Evolutionary conservation across 2,113 vertebrate species (phyloP), one percentile per base, ranked within the genome.

Genomic region (Forbesichthys papilliferus): DNA sequence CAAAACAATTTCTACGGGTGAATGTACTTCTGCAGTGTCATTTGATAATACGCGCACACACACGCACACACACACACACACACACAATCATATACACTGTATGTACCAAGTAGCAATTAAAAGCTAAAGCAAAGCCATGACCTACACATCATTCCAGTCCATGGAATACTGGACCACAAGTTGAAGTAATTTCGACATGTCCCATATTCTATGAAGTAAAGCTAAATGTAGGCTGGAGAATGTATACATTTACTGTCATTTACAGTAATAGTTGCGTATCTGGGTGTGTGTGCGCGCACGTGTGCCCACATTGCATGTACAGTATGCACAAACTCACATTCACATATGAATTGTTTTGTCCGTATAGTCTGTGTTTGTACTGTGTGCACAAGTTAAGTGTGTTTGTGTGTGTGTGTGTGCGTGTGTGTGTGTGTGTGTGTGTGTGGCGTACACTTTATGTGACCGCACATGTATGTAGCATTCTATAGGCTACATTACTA

Each of bases 71-170:
- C 18, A 53, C 57, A 57, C 20, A 47, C 18, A 67, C 68, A 51
- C 48, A 63, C 47, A 64, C 33, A 14, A 34, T 54, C 27, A 79
- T 47, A 59, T 47, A 64, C 20, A 9, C 11, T 46, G 8, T 7
- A 11, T 33, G 11, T 14, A 76, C 86, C 83, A 84, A 79, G 67
- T 73, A 77, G 73, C 82, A 84, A 89, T 88, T 89, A 88, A 85
- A 89, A 88, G 75, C 83, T 80, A 84, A 87, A 86, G 80, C 81
- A 87, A 88, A 85, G 88, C 80, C 85, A 85, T 79, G 84, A 83
- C 88, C 87, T 79, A 74, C 80, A 79, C 79, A 71, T 86, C 80
- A 84, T 87, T 85, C 79, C 81, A 85, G 80, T 83, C 82, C 76
- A 59, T 79, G 81, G 80, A 83, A 75, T 67, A 66, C 66, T 70